Percentiles rank a stretch among this genome's conserved stretches.
Conservation (phyloP, 2,113 vertebrate species). For the Hiodon tergisus region DNA sequence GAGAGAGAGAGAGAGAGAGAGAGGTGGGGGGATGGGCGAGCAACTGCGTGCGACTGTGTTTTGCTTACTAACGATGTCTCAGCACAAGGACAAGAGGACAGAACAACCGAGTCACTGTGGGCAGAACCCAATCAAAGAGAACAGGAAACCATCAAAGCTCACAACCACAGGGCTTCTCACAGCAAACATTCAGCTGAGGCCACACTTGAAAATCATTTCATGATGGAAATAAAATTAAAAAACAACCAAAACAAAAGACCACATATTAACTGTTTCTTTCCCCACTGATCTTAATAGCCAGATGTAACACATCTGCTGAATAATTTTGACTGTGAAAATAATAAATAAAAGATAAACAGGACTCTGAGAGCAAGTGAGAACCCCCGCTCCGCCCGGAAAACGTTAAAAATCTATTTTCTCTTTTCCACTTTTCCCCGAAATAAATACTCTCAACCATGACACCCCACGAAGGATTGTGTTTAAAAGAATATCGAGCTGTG, state of each 20-base stretch:
- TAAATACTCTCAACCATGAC: too few relatives aligned
- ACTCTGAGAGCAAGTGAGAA: too few relatives aligned
- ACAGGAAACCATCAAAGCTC: neutral
- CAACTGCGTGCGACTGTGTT: constrained; percentile 38
- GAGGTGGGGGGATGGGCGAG: too few relatives aligned
- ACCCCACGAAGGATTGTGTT: too few relatives aligned
- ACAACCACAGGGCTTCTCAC: neutral
- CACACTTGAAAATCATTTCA: neutral
- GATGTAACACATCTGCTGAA: neutral
- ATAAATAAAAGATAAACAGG: constrained; percentile 5
- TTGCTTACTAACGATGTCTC: constrained; percentile 48
- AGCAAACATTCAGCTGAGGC: neutral
- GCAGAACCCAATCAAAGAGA: neutral
- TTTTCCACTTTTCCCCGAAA: neutral
- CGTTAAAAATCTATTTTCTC: too few relatives aligned
- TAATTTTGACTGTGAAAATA: neutral
- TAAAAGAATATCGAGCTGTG: too few relatives aligned
- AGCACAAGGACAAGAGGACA: constrained; percentile 33
- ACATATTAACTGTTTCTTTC: too few relatives aligned
- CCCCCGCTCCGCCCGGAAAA: too few relatives aligned
- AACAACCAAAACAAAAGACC: neutral
- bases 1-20: too few relatives aligned
- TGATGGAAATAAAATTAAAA: neutral
- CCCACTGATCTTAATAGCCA: neutral
- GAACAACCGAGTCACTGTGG: constrained; percentile 6